Evolutionary conservation across 1,140 invertebrate genomes (phyloP).

Genomic region (Drosophila simulans): DNA sequence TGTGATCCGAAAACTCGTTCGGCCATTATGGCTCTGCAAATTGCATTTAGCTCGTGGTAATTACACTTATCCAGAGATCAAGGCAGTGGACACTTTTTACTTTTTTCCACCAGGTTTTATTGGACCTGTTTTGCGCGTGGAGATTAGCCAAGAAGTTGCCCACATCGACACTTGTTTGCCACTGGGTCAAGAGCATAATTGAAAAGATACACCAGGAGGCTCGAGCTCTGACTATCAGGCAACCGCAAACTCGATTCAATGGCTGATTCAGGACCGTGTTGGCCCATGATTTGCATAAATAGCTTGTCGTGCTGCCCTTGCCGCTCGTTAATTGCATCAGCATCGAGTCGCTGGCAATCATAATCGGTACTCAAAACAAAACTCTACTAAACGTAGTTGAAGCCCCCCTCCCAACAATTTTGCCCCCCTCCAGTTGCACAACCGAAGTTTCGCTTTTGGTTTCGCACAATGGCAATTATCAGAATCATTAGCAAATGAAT

Average conservation of each 20-base stretch:
- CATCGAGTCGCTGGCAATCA: constrained; percentile 53
- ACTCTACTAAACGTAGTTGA: constrained; percentile 47
- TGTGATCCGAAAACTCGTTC: constrained; percentile 44
- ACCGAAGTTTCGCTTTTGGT: constrained; percentile 47
- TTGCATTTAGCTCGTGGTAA: constrained; percentile 56
- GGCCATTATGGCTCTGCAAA: constrained; percentile 61
- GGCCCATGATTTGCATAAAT: constrained; percentile 72
- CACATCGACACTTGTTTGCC: constrained; percentile 59
- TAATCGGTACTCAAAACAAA: constrained; percentile 47
- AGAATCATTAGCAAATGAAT: constrained; percentile 71
- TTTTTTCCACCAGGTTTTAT: constrained; percentile 5
- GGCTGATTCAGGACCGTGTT: constrained; percentile 44
- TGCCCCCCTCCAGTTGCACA: constrained; percentile 44
- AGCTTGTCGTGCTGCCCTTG: constrained; percentile 40
- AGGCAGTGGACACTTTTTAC: constrained; percentile 37
- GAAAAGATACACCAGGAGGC: constrained; percentile 26
- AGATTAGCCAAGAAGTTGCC: constrained; percentile 48
- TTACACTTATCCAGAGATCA: constrained; percentile 63
- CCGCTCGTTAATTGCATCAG: constrained; percentile 46
- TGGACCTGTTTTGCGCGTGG: constrained; percentile 25
- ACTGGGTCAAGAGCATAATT: constrained; percentile 71
- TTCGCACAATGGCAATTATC: constrained; percentile 79
- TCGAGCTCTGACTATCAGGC: constrained; percentile 8
- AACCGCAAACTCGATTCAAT: constrained; percentile 58
- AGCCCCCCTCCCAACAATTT: constrained; percentile 2